These are phyloP conservation scores for Caenorhabditis sp. DNA, from an alignment of 2,888 invertebrate species.

Conservation along the genomic window DNA sequence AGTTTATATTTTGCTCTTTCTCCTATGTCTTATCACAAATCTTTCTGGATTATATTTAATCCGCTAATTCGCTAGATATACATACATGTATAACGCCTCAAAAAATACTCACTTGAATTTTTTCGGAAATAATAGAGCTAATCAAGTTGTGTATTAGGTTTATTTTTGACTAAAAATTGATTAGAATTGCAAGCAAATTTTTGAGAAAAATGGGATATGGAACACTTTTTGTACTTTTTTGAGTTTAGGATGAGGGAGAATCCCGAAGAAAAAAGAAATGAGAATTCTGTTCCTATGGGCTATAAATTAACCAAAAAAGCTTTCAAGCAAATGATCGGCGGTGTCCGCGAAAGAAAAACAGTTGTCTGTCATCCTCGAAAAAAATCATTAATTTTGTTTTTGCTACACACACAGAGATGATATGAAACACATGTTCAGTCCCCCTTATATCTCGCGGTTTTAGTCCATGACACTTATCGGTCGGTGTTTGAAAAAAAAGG, in stretches of 20 bases:
- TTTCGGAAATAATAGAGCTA: not conserved
- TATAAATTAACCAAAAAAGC: no score
- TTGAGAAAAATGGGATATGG: no score
- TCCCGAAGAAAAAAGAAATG: not conserved
- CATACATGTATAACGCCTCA: not conserved
- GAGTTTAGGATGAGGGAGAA: no score
- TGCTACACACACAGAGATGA: not conserved
- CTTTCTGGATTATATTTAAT: not conserved
- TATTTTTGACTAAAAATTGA: no score
- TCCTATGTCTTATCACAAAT: not conserved
- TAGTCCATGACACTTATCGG: not conserved
- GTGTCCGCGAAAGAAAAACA: no score
- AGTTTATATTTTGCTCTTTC: not conserved
- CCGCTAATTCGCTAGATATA: not conserved
- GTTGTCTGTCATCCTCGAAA: not conserved
- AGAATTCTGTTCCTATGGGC: not conserved
- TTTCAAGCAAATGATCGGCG: no score
- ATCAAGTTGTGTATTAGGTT: not conserved
- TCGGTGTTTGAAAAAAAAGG: not conserved
- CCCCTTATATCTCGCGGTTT: not conserved
- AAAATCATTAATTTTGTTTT: not conserved
- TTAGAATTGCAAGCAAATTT: no score
- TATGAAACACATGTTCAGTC: not conserved
- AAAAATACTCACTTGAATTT: not conserved
- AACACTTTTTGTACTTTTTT: no score